Percentiles rank a stretch among this genome's conserved stretches.
phyloP scores from a whole-genome alignment of 1,140 invertebrate genomes.

The Drosophila kohkoa region DNA sequence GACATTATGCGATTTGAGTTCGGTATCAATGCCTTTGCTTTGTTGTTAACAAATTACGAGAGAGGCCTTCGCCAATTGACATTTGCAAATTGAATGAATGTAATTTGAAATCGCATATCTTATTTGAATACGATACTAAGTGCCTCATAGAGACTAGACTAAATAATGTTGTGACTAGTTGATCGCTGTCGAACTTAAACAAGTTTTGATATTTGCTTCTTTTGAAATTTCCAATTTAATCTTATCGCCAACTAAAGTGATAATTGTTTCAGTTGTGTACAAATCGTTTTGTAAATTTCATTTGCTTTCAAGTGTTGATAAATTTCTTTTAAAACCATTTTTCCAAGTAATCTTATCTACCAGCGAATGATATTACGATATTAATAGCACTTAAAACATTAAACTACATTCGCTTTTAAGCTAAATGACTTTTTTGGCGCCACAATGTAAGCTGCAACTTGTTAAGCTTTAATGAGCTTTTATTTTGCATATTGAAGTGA shows the following conservation, averaged over 20 bases:
- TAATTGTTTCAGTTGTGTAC: neutral
- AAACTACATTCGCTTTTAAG: neutral
- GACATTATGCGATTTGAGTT: conserved; percentile 31
- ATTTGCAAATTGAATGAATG: conserved; percentile 51
- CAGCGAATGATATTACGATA: neutral
- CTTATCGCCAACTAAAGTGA: neutral
- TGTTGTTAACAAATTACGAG: conserved; percentile 33
- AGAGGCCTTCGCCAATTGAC: conserved; percentile 43
- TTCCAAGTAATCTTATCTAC: conserved; percentile 9
- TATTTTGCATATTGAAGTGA: too few species aligned
- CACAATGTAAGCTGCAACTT: too few species aligned
- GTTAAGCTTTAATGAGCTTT: too few species aligned
- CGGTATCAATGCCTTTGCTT: conserved; percentile 37
- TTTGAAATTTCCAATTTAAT: neutral
- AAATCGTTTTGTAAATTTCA: neutral
- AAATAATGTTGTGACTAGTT: neutral
- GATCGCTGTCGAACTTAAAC: neutral
- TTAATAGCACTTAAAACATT: neutral
- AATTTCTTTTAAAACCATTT: conserved; percentile 7
- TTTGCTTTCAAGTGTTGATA: neutral
- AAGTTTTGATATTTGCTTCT: neutral
- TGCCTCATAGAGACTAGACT: neutral
- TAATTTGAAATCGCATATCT: conserved; percentile 50
- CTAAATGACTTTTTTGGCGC: neutral
- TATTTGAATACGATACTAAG: conserved; percentile 2